These are phyloP conservation scores for Sandelia bainsii DNA, from an alignment of 2,797 vertebrate genomes.

Conservation along the genomic window DNA sequence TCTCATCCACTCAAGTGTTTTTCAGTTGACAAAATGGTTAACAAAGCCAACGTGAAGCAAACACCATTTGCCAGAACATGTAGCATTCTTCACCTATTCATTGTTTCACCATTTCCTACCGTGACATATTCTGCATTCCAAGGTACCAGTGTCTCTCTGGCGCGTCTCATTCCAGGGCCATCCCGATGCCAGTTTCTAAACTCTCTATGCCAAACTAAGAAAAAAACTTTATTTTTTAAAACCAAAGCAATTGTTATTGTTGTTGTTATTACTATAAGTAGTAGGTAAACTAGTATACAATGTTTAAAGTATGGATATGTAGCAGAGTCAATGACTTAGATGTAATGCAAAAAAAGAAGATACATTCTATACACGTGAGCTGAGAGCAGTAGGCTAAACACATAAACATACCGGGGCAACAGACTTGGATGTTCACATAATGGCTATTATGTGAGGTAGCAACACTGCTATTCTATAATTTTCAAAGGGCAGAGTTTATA, in stretches of 20 bases:
- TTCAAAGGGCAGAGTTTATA: constrained; percentile 80
- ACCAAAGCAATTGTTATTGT: constrained; percentile 89
- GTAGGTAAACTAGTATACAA: constrained; percentile 73
- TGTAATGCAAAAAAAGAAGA: constrained; percentile 84
- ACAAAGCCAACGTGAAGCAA: constrained; percentile 36
- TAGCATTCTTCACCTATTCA: constrained; percentile 76
- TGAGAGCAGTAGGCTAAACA: constrained; percentile 56
- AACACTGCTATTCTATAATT: constrained; percentile 79
- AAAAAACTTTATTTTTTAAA: constrained; percentile 87
- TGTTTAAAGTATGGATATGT: constrained; percentile 85
- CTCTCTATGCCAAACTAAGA: constrained; percentile 88
- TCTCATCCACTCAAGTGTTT: constrained; percentile 46
- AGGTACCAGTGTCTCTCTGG: constrained; percentile 49
- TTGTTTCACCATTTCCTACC: constrained; percentile 48
- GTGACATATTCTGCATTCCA: constrained; percentile 63
- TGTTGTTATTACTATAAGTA: constrained; percentile 80
- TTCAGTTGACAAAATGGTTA: constrained; percentile 23
- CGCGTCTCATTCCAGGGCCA: constrained; percentile 68
- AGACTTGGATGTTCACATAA: constrained; percentile 78
- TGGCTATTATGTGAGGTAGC: constrained; percentile 84
- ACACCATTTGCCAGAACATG: constrained; percentile 71
- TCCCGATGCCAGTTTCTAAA: constrained; percentile 79
- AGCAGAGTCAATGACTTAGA: constrained; percentile 88
- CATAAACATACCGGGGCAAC: constrained; percentile 63
- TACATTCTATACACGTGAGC: constrained; percentile 60